Conservation (phyloP, 2,797 vertebrate genomes). For the Anabas testudineus region DNA sequence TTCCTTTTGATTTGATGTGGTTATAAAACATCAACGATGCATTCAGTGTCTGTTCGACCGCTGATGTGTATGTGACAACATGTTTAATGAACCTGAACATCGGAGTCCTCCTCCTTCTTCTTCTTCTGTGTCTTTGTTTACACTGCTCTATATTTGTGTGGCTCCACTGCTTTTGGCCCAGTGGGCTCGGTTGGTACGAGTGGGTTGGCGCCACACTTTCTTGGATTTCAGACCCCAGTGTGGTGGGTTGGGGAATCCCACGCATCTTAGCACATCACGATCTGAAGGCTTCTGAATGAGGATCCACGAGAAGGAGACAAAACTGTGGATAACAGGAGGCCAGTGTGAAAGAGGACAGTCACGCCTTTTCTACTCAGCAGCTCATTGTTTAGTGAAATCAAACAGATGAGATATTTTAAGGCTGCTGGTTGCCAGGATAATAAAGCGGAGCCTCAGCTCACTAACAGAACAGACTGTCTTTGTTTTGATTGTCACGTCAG, state of each 20-base stretch:
- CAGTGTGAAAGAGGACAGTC: not conserved
- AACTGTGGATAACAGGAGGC: not conserved
- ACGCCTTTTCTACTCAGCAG: not conserved
- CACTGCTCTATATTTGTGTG: conserved; percentile 20
- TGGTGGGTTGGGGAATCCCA: conserved; percentile 50
- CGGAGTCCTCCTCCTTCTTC: not conserved
- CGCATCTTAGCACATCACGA: conserved; percentile 48
- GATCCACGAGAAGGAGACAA: not conserved
- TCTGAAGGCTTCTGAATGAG: conserved; percentile 14
- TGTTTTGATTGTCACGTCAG: conserved; percentile 28
- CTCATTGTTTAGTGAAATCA: not conserved
- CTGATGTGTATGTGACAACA: no score
- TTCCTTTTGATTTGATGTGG: fast-evolving
- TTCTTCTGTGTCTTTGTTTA: no score
- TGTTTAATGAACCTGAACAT: not conserved
- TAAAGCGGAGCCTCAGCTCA: not conserved
- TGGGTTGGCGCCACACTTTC: conserved; percentile 38
- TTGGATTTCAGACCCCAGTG: conserved; percentile 23
- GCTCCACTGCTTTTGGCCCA: conserved; percentile 7
- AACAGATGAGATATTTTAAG: not conserved
- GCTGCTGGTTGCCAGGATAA: not conserved
- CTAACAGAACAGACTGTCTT: not conserved
- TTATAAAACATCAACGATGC: no score
- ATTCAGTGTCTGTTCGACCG: no score
- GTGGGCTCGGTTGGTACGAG: conserved; percentile 41